A percentile compares a stretch with the other conserved stretches of the same genome.
Evolutionary conservation across 2,888 invertebrate species (phyloP).

Genomic region (Sinopyrophorus schimmeli): DNA sequence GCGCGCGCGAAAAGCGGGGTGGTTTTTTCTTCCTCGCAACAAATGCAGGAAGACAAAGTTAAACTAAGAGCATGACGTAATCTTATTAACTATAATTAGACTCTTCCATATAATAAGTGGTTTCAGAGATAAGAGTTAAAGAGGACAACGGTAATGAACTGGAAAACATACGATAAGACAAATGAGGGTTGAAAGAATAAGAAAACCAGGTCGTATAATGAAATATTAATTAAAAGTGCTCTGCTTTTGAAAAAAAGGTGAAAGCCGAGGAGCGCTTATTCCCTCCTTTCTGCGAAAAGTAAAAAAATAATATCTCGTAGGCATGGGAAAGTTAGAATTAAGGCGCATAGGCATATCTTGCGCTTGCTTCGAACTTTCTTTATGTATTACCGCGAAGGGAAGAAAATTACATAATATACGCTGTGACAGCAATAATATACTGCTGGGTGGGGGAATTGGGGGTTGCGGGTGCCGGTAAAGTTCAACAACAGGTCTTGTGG

Average conservation of each 20-base stretch:
- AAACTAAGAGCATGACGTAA: constrained; percentile 11
- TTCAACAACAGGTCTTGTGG: constrained; percentile 3
- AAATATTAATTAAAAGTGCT: constrained; percentile 29
- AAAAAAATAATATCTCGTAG: too few relatives aligned
- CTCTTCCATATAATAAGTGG: constrained; percentile 17
- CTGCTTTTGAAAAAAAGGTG: constrained; percentile 12
- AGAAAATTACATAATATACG: constrained; percentile 12
- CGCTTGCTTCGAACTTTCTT: too few relatives aligned
- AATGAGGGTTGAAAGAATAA: constrained; percentile 19
- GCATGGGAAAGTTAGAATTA: too few relatives aligned
- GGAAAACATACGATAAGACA: constrained; percentile 28
- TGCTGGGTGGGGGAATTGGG: neutral
- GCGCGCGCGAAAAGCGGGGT: too few relatives aligned
- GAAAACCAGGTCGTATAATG: constrained; percentile 22
- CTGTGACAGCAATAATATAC: constrained; percentile 8
- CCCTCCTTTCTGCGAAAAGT: too few relatives aligned
- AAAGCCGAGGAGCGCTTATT: constrained; percentile 8
- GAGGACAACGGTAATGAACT: constrained; percentile 24
- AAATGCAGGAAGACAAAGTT: too few relatives aligned
- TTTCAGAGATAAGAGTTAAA: constrained; percentile 22
- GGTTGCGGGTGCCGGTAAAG: constrained; percentile 5
- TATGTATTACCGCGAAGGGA: constrained; percentile 3
- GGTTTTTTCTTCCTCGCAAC: too few relatives aligned
- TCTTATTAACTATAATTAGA: constrained; percentile 20
- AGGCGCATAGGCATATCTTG: too few relatives aligned